Percentiles rank a stretch among this genome's conserved stretches.
Conservation (phyloP, 2,888 invertebrate genomes). For the Amiota minor region DNA sequence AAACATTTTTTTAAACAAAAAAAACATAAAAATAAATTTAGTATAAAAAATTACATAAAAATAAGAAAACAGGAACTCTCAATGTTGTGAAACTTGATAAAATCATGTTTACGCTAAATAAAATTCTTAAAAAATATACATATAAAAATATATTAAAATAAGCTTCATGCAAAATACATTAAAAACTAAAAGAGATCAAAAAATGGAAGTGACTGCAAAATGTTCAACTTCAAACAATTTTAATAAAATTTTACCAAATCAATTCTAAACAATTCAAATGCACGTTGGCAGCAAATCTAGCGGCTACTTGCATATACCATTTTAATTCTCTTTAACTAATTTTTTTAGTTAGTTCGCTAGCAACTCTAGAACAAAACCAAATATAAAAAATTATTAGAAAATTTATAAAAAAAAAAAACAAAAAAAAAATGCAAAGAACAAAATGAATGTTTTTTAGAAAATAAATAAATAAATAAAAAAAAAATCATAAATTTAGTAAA, state of each 20-base stretch:
- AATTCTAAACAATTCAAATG: too few species aligned
- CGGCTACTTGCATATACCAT: too few species aligned
- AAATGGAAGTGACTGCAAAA: conserved; percentile 30
- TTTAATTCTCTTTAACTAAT: too few species aligned
- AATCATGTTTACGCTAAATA: conserved; percentile 65
- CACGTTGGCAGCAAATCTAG: too few species aligned
- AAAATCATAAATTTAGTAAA: conserved; percentile 47
- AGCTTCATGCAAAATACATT: conserved; percentile 19
- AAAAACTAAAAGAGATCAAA: conserved; percentile 31
- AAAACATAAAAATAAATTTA: conserved; percentile 53
- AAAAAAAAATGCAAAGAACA: conserved; percentile 30
- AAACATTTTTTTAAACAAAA: conserved; percentile 64
- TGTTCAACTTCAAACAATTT: conserved; percentile 38
- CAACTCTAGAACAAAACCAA: too few species aligned
- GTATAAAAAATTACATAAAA: conserved; percentile 42
- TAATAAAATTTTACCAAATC: too few species aligned
- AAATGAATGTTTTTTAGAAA: not conserved
- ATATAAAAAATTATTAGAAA: conserved; percentile 2
- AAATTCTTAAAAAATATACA: conserved; percentile 40
- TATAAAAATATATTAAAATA: conserved; percentile 28
- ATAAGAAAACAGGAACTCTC: conserved; percentile 70
- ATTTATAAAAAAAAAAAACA: conserved; percentile 45
- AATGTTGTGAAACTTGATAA: conserved; percentile 73
- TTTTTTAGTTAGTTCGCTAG: too few species aligned
- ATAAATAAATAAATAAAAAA: conserved; percentile 34